Base-by-base conservation (phyloP, 1,140 invertebrate genomes). In the Orussus abietinus region DNA sequence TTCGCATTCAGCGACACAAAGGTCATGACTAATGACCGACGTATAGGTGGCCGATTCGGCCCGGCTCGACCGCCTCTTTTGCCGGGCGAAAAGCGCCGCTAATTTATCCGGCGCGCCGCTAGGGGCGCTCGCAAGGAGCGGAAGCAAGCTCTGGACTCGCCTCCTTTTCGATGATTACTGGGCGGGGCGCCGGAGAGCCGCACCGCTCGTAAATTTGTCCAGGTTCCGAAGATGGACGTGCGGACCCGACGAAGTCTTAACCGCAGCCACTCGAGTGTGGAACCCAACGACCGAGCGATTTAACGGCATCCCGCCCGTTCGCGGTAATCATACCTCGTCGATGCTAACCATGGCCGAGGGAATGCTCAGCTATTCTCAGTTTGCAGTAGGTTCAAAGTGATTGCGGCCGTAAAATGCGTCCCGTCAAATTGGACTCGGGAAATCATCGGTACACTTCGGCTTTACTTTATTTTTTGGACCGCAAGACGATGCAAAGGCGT, bases 1-100 rank as follows among this genome's bases (percentile, higher is more conserved):
- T 53, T 50, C 31, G 38, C 36, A 53, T 59, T 55, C 47, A 38
- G 37, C 47, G 44, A 38, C 39, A 64, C 45, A 56, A 64, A 64
- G 49, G 54, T 54, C 49, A 59, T 56, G 59, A 64, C 56, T 63
- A 63, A 67, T 66, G 57, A 64, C 44, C 39, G 38, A 32, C 33
- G 43, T 51, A 44, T 48, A 38, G 21, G 3, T 52, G 47, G 36
- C 40, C 36, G 29, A 14, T 26, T 32, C 29, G 7, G 14, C 12
- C 34, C 20, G 25, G 32, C 29, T 6, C 22, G 22, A 34, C n/a
- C 14, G n/a, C n/a, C 34, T 26, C 6, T 12, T 14, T 7, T 11
- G 12, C 7, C 28, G 5, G n/a, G 21, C 37, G 44, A 58, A 54
- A 46, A 49, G 51, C 39, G 25, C 45, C 42, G 40, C 42, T 53